A percentile compares a stretch with the other conserved stretches of the same genome.
These are phyloP conservation scores for Meandrina meandrites DNA, from an alignment of 92 coral and sea anemone genomes.

Conservation along the genomic window DNA sequence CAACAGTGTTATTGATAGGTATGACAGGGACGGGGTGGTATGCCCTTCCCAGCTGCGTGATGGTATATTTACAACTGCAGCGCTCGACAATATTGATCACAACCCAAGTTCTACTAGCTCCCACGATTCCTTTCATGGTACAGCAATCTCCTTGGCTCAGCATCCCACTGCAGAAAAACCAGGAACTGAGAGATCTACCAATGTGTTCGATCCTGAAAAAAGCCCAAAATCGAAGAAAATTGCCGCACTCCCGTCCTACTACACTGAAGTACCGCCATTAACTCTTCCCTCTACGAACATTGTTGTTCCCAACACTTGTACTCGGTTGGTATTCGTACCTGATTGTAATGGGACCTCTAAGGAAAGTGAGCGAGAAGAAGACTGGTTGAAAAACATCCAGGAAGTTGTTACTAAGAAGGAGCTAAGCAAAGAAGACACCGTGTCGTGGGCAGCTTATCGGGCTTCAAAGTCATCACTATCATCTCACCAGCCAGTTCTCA, in stretches of 20 bases:
- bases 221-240: constrained; percentile 47
- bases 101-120: constrained; percentile 77
- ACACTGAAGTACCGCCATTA: constrained; percentile 46
- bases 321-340: constrained; percentile 5
- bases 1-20: constrained; percentile 55
- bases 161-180: constrained; percentile 57
- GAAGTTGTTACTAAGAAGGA: constrained; percentile 37
- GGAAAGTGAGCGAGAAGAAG: constrained; percentile 35
- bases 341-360: constrained; percentile 18
- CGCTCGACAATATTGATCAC: constrained; percentile 70
- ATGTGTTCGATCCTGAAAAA: constrained; percentile 30
- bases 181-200: constrained; percentile 40
- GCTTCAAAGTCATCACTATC: constrained; percentile 45
- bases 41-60: constrained; percentile 62
- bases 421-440: constrained; percentile 32
- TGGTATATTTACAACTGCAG: constrained; percentile 66
- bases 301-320: constrained; percentile 33
- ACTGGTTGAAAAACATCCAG: constrained; percentile 52
- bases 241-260: constrained; percentile 36
- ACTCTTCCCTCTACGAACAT: constrained; percentile 26
- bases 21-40: constrained; percentile 53
- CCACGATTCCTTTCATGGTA: constrained; percentile 65
- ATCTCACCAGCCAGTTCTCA: constrained; percentile 30
- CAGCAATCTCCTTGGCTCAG: constrained; percentile 71
- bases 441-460: constrained; percentile 53